Percentiles rank a stretch among this genome's conserved stretches.
These are phyloP conservation scores for Lochmaea crataegi DNA, from an alignment of 2,888 invertebrate genomes.

Conservation along the genomic window DNA sequence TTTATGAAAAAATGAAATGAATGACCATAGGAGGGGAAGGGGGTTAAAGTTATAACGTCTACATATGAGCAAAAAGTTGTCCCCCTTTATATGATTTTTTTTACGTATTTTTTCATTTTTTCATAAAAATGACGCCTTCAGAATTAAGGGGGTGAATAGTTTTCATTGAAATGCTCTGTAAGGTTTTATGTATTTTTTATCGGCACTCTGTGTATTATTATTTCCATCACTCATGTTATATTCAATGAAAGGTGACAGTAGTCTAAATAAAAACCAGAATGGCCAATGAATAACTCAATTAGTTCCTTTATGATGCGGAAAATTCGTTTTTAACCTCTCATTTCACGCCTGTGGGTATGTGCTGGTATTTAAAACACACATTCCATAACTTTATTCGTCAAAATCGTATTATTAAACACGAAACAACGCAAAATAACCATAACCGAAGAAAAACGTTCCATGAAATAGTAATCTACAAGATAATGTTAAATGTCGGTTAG, in stretches of 20 bases:
- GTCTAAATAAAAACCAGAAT: conserved; percentile 39
- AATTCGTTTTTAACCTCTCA: conserved; percentile 50
- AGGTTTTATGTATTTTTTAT: too few relatives aligned
- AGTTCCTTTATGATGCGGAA: conserved; percentile 52
- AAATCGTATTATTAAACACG: conserved; percentile 21
- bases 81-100: too few relatives aligned
- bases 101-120: too few relatives aligned
- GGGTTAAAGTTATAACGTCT: too few relatives aligned
- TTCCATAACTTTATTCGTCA: conserved; percentile 44
- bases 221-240: background rate
- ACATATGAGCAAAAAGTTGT: too few relatives aligned
- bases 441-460: conserved; percentile 1
- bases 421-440: conserved; percentile 22
- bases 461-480: conserved; percentile 29
- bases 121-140: too few relatives aligned
- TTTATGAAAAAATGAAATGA: too few relatives aligned
- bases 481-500: conserved; percentile 21
- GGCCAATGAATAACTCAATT: conserved; percentile 52
- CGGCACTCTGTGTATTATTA: conserved; percentile 22
- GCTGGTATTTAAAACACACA: conserved; percentile 31
- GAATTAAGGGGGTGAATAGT: too few relatives aligned
- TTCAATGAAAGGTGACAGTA: background rate
- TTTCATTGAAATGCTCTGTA: too few relatives aligned
- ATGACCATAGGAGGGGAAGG: too few relatives aligned
- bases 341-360: conserved; percentile 46